Evolutionary conservation across 2,113 vertebrate genomes (phyloP), one percentile per base, ranked within the genome.

Genomic region (Hymenochirus boettgeri): DNA sequence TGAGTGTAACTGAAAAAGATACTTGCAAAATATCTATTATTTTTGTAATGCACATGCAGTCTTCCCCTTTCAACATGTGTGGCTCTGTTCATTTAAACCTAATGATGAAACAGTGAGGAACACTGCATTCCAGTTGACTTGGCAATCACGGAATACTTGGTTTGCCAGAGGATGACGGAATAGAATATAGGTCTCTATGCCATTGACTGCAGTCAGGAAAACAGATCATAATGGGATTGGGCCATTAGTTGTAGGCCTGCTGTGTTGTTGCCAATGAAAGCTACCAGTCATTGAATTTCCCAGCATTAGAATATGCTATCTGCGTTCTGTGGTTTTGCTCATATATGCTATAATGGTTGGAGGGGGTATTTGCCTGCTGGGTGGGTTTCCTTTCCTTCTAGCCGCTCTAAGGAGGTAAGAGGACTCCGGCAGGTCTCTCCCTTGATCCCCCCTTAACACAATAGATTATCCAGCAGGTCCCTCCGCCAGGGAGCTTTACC

Each of bases 221-320:
- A 67, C 78, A 79, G 75, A 80, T 75, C 74, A 86, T 85, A 85
- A 89, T 88, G 86, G 86, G 91, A 86, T 82, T 86, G 88, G 84
- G 84, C 83, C 83, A 87, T 87, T 82, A 83, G 82, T 59, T 74
- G 76, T 75, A 75, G 70, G 78, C 93, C 91, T 92, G 92, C 92
- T 94, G 93, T 62, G 91, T 78, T 87, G 79, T 79, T 76, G 74
- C 76, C 67, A 73, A 85, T 85, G 87, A 86, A 88, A 89, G 85
- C 80, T 65, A 75, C 82, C 79, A 64, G 80, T 82, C 74, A 81
- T 77, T 82, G 84, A 86, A 84, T 87, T 89, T 89, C 88, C 85
- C 87, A 88, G 87, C 88, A 59, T 87, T 82, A 75, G 79, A 81
- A 81, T 80, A 86, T 79, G 78, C 83, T 74, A 82, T 83, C 81